Percentiles rank a stretch among this genome's conserved stretches.
These are phyloP conservation scores for Chloroclystis v-ata DNA, from an alignment of 2,888 invertebrate species.

Conservation along the genomic window DNA sequence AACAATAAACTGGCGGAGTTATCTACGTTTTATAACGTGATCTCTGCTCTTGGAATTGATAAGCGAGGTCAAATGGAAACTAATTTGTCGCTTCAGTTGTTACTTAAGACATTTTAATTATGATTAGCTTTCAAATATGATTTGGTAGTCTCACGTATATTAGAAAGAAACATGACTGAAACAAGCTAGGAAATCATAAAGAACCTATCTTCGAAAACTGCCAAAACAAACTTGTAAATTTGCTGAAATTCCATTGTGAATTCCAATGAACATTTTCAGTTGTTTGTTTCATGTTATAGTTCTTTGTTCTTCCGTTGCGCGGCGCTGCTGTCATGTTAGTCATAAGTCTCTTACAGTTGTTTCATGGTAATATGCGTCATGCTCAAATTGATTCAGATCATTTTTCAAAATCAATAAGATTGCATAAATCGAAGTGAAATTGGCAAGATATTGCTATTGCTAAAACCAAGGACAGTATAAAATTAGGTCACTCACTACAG, in stretches of 20 bases:
- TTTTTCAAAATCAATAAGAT: background rate
- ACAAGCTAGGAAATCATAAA: too few species aligned
- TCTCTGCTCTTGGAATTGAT: slow-evolving; percentile 10
- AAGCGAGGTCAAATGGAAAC: slow-evolving; percentile 9
- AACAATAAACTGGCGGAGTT: background rate
- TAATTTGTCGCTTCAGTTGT: background rate
- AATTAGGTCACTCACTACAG: too few species aligned
- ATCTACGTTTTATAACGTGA: background rate
- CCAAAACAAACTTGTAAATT: background rate
- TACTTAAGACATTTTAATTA: too few species aligned
- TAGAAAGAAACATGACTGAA: too few species aligned
- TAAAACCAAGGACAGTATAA: too few species aligned
- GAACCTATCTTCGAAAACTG: background rate
- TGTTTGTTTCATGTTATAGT: slow-evolving; percentile 18
- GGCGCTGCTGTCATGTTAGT: slow-evolving; percentile 22
- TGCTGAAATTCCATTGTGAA: background rate
- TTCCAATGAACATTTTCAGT: slow-evolving; percentile 2
- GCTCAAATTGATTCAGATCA: background rate
- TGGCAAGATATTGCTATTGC: too few species aligned
- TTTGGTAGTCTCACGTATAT: too few species aligned
- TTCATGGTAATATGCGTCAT: slow-evolving; percentile 17
- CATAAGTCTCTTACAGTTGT: slow-evolving; percentile 15
- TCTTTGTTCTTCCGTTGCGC: slow-evolving; percentile 20
- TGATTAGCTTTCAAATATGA: too few species aligned
- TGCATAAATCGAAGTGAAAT: too few species aligned